Conservation (phyloP, 2,888 invertebrate genomes). For the Amiota communis region DNA sequence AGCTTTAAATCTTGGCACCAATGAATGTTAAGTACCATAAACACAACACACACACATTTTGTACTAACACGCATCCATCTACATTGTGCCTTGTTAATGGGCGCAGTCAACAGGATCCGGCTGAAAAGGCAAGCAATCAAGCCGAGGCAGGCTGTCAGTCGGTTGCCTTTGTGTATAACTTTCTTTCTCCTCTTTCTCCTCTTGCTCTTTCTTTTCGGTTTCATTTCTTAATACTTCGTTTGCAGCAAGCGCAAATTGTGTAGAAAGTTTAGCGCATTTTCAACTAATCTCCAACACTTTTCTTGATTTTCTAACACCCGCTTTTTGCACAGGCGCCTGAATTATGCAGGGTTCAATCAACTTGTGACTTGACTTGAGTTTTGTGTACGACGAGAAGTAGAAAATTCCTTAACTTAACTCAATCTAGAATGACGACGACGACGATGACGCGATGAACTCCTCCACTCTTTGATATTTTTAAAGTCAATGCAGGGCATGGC, state of each 20-base stretch:
- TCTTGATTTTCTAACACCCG: not conserved
- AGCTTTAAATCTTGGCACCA: not conserved
- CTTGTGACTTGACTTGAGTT: slow-evolving; percentile 45
- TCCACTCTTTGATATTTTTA: not conserved
- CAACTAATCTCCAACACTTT: slow-evolving; percentile 6
- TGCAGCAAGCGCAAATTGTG: not conserved
- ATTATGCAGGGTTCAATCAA: slow-evolving; percentile 59
- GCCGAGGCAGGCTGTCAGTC: too few relatives aligned
- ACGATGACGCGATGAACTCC: too few relatives aligned
- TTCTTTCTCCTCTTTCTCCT: too few relatives aligned
- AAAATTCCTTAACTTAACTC: not conserved
- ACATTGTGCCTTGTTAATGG: not conserved
- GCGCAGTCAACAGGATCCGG: not conserved
- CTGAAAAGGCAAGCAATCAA: not conserved
- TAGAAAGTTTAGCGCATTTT: slow-evolving; percentile 6
- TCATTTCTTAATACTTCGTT: not conserved
- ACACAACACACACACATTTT: not conserved
- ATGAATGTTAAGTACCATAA: too few relatives aligned
- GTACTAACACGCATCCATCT: not conserved
- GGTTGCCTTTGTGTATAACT: too few relatives aligned
- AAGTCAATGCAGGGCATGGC: slow-evolving; percentile 2
- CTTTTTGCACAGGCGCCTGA: slow-evolving; percentile 44
- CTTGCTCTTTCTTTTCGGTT: not conserved
- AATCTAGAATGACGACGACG: not conserved
- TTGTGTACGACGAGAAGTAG: not conserved